Conservation (phyloP, 2,888 invertebrate genomes). For the Terebella lapidaria region DNA sequence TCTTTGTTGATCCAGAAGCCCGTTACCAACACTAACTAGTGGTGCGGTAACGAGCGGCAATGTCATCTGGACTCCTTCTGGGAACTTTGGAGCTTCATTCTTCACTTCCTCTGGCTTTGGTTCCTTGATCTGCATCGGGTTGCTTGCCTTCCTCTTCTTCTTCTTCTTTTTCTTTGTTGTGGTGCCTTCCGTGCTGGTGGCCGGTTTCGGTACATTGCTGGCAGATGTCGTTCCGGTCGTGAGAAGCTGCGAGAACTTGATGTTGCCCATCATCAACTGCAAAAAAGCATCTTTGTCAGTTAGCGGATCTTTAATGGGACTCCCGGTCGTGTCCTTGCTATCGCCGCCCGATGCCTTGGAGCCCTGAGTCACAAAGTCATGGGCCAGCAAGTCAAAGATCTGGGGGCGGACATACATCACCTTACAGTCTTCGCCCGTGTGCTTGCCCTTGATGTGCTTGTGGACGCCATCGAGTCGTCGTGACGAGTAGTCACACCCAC, state of each 20-base stretch:
- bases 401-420: constrained; percentile 2
- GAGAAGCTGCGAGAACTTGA: background rate
- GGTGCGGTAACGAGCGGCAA: background rate
- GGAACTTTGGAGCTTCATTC: background rate
- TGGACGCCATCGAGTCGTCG: constrained; percentile 22
- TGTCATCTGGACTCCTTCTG: background rate
- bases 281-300: background rate
- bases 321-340: background rate
- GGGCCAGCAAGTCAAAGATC: background rate
- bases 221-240: background rate
- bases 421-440: constrained; percentile 15
- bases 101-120: background rate
- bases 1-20: background rate
- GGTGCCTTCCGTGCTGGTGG: background rate
- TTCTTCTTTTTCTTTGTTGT: background rate
- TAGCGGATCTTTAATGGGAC: background rate
- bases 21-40: background rate
- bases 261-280: constrained; percentile 1
- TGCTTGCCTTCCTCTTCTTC: background rate
- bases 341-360: background rate
- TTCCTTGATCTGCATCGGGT: background rate
- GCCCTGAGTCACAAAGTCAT: background rate
- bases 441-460: constrained; percentile 25
- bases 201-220: background rate
- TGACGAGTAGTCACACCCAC: constrained; percentile 23